Conservation (phyloP, 2,113 vertebrate genomes). For the Tetrao urogallus region DNA sequence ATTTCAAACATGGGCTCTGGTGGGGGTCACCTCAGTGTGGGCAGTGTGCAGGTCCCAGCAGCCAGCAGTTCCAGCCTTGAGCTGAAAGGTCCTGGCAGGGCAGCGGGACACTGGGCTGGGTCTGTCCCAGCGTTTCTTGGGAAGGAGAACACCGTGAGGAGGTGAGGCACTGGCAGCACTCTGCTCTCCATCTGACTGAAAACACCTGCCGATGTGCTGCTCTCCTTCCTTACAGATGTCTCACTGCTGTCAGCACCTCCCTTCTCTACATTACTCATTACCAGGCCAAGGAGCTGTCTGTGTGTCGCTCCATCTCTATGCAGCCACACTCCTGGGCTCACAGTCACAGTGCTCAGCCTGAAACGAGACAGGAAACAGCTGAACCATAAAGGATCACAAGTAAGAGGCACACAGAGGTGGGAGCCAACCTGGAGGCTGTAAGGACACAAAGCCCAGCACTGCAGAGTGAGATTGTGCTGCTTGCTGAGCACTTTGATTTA, state of each 20-base stretch:
- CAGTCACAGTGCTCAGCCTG: background rate
- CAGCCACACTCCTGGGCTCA: background rate
- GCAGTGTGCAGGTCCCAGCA: background rate
- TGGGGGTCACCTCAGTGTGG: background rate
- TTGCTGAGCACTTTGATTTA: background rate
- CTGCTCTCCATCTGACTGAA: background rate
- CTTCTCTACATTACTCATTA: background rate
- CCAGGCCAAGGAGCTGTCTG: background rate
- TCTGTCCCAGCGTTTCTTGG: background rate
- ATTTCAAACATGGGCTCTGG: background rate
- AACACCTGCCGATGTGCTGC: background rate
- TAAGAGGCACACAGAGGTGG: background rate
- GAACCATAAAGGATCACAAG: background rate
- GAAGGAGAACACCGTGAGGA: background rate
- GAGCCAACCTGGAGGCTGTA: background rate
- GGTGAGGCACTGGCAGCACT: background rate
- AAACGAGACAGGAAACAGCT: background rate
- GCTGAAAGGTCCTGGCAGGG: background rate
- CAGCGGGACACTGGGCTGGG: background rate
- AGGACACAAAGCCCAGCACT: background rate
- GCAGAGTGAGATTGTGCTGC: background rate
- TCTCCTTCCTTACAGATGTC: background rate
- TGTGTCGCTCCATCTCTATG: background rate
- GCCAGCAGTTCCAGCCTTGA: rapidly evolving
- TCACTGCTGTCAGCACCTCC: background rate